Evolutionary conservation across 2,797 vertebrate species (phyloP), one percentile per base, ranked within the genome.

Genomic region (Dipus sagitta): DNA sequence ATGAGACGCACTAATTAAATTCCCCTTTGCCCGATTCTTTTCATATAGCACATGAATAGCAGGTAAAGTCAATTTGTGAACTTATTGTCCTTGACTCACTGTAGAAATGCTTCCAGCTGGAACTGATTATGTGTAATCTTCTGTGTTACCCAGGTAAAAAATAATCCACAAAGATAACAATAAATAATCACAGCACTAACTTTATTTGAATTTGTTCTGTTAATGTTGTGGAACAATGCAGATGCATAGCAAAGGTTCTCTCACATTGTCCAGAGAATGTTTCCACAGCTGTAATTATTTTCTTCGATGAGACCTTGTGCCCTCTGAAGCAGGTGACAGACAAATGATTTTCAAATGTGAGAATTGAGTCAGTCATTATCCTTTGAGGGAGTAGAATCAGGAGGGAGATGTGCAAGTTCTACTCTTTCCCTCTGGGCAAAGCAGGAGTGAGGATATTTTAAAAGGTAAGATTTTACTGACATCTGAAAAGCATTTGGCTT

Each of bases 51-150:
- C 89, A 89, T 93, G 92, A 97, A 96, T 96, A 97, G 80, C 67
- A 97, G 81, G 88, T 95, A 97, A 97, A 98, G 96, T 97, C 92
- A 96, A 95, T 98, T 97, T 97, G 85, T 97, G 93, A 97, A 28
- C 60, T 96, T 89, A 96, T 96, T 97, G 96, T 97, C 96, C 95
- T 98, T 98, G 95, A 96, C 96, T 96, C 94, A 96, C 75, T 60
- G 81, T 60, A 97, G 92, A 97, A 96, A 58, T 94, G 58, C 95
- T 98, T 97, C 92, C 93, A 97, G 76, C 79, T 98, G 91, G 88
- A 98, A 97, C 90, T 95, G 96, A 98, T 97, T 97, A 97, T 87
- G 70, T 96, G 97, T 97, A 97, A 97, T 98, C 93, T 97, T 97
- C 88, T 97, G 42, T 94, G 72, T 96, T 98, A 95, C 34, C 65